A percentile compares a stretch with the other conserved stretches of the same genome.
Evolutionary conservation across 2,113 vertebrate genomes (phyloP).

Genomic region (Chunga burmeisteri): DNA sequence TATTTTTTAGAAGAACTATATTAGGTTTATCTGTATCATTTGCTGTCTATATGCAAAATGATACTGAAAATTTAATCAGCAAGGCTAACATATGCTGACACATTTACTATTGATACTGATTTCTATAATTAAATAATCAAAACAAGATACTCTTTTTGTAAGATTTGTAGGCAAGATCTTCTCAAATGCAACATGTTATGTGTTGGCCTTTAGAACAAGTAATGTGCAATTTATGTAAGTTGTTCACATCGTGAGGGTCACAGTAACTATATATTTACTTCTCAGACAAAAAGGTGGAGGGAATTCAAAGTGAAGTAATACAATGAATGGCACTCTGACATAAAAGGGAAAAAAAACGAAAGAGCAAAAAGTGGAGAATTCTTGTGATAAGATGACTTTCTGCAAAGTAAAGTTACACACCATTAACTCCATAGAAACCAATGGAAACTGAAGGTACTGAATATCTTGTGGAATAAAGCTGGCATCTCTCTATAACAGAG

Average conservation of each 20-base stretch:
- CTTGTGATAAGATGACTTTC: neutral
- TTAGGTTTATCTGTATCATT: neutral
- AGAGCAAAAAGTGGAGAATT: neutral
- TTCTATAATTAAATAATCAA: neutral
- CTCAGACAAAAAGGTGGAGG: neutral
- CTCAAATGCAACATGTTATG: neutral
- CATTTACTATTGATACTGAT: neutral
- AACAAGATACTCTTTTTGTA: neutral
- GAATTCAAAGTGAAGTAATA: neutral
- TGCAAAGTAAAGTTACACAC: neutral
- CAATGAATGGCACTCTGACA: accelerated
- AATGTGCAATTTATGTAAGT: neutral
- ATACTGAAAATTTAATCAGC: neutral
- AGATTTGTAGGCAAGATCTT: neutral
- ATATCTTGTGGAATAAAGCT: neutral
- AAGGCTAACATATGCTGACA: neutral
- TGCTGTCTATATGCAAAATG: neutral
- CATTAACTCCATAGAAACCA: neutral
- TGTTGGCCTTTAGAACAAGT: neutral
- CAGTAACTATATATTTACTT: neutral
- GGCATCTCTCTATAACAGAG: accelerated
- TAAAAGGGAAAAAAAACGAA: neutral
- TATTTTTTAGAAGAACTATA: neutral
- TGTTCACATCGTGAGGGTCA: neutral
- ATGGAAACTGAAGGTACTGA: neutral